Evolutionary conservation across 2,113 vertebrate genomes (phyloP).

Genomic region (Trichechus manatus): DNA sequence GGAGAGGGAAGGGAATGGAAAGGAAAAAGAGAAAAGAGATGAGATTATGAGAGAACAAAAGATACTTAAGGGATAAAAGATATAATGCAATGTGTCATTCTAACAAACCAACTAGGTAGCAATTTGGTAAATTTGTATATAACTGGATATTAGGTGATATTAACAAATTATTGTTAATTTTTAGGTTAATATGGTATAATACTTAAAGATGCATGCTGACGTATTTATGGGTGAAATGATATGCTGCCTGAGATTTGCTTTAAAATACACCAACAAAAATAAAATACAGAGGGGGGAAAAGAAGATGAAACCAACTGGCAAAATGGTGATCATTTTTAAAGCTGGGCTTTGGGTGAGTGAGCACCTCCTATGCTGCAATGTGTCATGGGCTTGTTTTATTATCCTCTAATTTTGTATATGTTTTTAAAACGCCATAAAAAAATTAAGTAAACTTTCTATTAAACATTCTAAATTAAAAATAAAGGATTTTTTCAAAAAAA

Average conservation of each 20-base stretch:
- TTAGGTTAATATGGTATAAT: not conserved
- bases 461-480: slow-evolving; percentile 20
- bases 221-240: not conserved
- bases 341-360: not conserved
- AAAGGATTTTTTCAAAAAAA: not conserved
- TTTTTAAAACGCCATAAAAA: not conserved
- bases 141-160: not conserved
- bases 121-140: not conserved
- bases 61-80: not conserved
- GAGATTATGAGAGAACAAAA: not conserved
- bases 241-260: not conserved
- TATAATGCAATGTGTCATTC: not conserved
- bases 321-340: not conserved
- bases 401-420: not conserved
- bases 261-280: slow-evolving; percentile 8
- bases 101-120: not conserved
- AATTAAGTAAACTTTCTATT: not conserved
- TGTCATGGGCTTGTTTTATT: not conserved
- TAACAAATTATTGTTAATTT: not conserved
- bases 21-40: not conserved
- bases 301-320: not conserved
- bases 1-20: too few relatives aligned
- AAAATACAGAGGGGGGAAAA: not conserved
- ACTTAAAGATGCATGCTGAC: not conserved
- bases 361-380: too few relatives aligned